phyloP scores from a whole-genome alignment of 2,797 vertebrate genomes.

The Sebastes umbrosus region DNA sequence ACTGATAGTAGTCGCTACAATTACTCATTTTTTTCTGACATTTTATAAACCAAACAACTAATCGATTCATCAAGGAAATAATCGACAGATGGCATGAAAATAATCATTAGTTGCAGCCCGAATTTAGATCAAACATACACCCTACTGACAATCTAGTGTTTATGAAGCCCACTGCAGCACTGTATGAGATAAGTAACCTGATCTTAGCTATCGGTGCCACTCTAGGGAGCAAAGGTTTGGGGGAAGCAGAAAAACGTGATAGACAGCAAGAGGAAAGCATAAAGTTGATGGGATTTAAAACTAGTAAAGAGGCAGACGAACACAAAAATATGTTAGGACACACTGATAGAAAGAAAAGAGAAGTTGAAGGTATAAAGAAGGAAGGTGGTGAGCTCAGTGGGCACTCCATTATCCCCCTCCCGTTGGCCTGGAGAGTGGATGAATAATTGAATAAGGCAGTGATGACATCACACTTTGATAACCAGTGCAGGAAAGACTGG shows the following conservation, averaged over 20 bases:
- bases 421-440: conserved; percentile 63
- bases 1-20: too few species aligned
- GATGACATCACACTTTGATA: conserved; percentile 77
- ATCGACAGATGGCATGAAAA: too few species aligned
- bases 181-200: conserved; percentile 67
- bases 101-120: too few species aligned
- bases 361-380: not conserved
- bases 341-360: not conserved
- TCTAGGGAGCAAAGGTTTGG: conserved; percentile 37
- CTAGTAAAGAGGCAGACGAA: not conserved
- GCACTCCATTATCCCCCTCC: conserved; percentile 38
- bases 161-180: conserved; percentile 31
- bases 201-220: conserved; percentile 57
- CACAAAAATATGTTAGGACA: not conserved
- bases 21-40: too few species aligned
- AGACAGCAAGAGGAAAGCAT: conserved; percentile 15
- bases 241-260: not conserved
- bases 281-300: conserved; percentile 27
- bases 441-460: conserved; percentile 81
- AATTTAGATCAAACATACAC: not conserved
- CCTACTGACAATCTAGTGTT: not conserved
- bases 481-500: conserved; percentile 54
- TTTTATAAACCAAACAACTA: too few species aligned
- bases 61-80: too few species aligned
- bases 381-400: conserved; percentile 14